A percentile compares a stretch with the other conserved stretches of the same genome.
These are phyloP conservation scores for Trogon surrucura DNA, from an alignment of 2,113 vertebrate species.

Conservation along the genomic window DNA sequence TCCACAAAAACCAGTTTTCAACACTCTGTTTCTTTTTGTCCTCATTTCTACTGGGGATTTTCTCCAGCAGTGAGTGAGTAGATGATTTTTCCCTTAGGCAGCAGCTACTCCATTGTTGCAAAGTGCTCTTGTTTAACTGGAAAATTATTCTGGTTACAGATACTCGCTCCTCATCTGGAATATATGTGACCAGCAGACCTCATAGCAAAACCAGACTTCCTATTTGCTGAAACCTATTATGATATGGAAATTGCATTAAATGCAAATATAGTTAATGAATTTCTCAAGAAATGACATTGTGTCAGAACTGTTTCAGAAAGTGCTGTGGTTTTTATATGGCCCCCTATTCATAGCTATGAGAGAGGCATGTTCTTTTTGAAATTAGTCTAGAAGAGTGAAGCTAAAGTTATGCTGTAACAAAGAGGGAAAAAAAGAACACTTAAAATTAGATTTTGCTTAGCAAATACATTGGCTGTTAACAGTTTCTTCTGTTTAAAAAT, in stretches of 20 bases:
- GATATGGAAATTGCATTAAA: neutral
- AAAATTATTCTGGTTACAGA: neutral
- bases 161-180: neutral
- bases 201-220: neutral
- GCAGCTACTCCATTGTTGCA: neutral
- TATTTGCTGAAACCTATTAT: neutral
- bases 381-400: neutral
- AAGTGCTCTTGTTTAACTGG: neutral
- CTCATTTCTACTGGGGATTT: neutral
- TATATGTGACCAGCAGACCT: neutral
- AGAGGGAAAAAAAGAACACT: neutral
- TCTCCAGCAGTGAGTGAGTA: neutral
- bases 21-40: neutral
- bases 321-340: neutral
- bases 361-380: neutral
- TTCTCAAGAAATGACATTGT: neutral
- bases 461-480: neutral
- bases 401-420: neutral
- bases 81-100: neutral
- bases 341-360: neutral
- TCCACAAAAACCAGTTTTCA: neutral
- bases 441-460: conserved; percentile 19
- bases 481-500: conserved; percentile 22
- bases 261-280: neutral
- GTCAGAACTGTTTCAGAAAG: neutral